Conservation (phyloP, 2,797 vertebrate species). For the Macroramphosus scolopax region DNA sequence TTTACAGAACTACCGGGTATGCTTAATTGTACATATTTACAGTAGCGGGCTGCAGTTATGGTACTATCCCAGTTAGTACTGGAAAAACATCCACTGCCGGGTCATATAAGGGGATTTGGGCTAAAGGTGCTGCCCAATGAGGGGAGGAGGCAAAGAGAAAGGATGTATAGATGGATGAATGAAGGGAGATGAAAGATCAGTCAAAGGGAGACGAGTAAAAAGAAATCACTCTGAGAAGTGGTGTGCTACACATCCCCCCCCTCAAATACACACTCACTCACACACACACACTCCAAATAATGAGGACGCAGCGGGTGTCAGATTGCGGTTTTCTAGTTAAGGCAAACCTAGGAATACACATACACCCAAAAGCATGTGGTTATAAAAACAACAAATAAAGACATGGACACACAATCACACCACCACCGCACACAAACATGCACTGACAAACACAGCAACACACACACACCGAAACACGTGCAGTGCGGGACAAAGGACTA, state of each 20-base stretch:
- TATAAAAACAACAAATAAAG: slow-evolving; percentile 13
- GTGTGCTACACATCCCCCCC: slow-evolving; percentile 12
- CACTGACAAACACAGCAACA: slow-evolving; percentile 10
- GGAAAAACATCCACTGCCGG: slow-evolving; percentile 10
- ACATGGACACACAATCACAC: slow-evolving; percentile 9
- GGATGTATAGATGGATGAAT: slow-evolving; percentile 21
- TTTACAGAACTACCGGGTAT: slow-evolving; percentile 27
- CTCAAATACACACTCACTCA: slow-evolving; percentile 3
- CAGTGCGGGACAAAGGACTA: slow-evolving; percentile 52
- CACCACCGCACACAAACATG: background rate
- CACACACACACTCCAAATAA: slow-evolving; percentile 16
- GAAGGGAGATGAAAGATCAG: slow-evolving; percentile 15
- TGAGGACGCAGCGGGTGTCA: slow-evolving; percentile 38
- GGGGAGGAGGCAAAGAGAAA: no score
- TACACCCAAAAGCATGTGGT: slow-evolving; percentile 1
- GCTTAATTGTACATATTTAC: slow-evolving; percentile 9
- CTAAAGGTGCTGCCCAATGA: no score
- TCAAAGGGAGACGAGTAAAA: slow-evolving; percentile 12
- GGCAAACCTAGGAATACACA: slow-evolving; percentile 12
- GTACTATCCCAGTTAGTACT: background rate
- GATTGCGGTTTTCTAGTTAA: slow-evolving; percentile 40
- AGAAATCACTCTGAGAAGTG: slow-evolving; percentile 24
- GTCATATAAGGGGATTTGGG: slow-evolving; percentile 40
- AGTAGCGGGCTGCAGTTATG: no score
- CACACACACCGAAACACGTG: slow-evolving; percentile 11